A percentile compares a stretch with the other conserved stretches of the same genome.
phyloP scores from a whole-genome alignment of 2,888 invertebrate species.

The Hirtodrosophila duncani region DNA sequence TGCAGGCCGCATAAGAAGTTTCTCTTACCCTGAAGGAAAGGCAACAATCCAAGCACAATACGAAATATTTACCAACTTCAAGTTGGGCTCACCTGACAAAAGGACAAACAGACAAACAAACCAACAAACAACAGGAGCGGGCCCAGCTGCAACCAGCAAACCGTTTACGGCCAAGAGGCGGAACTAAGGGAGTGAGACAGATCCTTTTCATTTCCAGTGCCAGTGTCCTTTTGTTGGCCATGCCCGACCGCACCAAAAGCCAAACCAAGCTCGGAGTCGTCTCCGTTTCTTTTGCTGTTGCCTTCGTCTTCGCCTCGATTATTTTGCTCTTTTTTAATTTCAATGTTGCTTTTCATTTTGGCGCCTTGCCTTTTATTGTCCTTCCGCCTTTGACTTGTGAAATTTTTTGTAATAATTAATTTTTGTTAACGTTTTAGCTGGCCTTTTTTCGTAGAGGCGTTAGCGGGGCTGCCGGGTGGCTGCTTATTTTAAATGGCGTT shows the following conservation, averaged over 20 bases:
- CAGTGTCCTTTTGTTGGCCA: constrained; percentile 13
- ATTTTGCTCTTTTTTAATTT: constrained; percentile 29
- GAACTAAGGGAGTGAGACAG: constrained; percentile 25
- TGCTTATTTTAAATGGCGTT: constrained; percentile 35
- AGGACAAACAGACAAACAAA: no score
- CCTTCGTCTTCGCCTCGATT: constrained; percentile 40
- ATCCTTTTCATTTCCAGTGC: constrained; percentile 25
- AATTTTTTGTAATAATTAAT: constrained; percentile 68
- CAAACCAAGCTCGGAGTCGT: constrained; percentile 44
- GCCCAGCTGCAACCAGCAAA: constrained; percentile 41
- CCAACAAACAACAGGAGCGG: no score
- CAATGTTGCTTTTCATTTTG: constrained; percentile 25
- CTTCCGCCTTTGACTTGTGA: constrained; percentile 61
- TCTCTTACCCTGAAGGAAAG: neutral
- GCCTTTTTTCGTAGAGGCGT: constrained; percentile 5
- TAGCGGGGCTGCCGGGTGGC: neutral
- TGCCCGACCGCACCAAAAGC: constrained; percentile 62
- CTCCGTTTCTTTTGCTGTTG: constrained; percentile 27
- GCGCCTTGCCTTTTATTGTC: constrained; percentile 57
- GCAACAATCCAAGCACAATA: constrained; percentile 13
- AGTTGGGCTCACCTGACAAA: constrained; percentile 55
- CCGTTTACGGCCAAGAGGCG: constrained; percentile 32
- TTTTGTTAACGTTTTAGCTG: constrained; percentile 41
- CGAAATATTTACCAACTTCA: constrained; percentile 25
- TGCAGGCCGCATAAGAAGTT: no score